Conservation (phyloP, 1,140 invertebrate species). For the Drosophila erecta region DNA sequence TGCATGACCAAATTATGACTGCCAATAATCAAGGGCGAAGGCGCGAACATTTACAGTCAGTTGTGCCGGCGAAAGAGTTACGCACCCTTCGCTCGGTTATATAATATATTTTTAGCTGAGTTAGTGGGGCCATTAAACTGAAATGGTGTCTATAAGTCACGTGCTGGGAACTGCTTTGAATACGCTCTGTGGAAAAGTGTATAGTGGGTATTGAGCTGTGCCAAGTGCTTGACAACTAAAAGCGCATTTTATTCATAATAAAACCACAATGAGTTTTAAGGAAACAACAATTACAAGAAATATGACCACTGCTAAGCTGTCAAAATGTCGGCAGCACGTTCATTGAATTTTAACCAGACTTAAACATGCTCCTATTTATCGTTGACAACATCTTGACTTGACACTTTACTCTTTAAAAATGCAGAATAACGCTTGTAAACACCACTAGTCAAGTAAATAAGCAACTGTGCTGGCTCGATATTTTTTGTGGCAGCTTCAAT, state of each 20-base stretch:
- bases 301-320: too few species aligned
- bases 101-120: slow-evolving; percentile 31
- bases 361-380: too few species aligned
- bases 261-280: too few species aligned
- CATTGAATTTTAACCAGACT: too few species aligned
- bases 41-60: slow-evolving; percentile 54
- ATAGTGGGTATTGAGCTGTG: neutral
- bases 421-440: too few species aligned
- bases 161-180: neutral
- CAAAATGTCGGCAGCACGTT: too few species aligned
- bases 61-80: slow-evolving; percentile 22
- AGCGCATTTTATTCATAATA: neutral
- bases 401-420: too few species aligned
- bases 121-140: slow-evolving; percentile 27
- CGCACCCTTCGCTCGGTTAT: slow-evolving; percentile 5
- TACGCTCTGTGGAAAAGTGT: too few species aligned
- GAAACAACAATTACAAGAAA: neutral
- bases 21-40: slow-evolving; percentile 52
- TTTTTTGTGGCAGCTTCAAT: neutral
- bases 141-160: slow-evolving; percentile 41
- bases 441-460: too few species aligned
- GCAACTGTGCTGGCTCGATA: too few species aligned
- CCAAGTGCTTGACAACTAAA: neutral
- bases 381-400: too few species aligned
- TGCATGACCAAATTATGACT: slow-evolving; percentile 57